Evolutionary conservation across 2,797 vertebrate genomes (phyloP).

Genomic region (Mallotus villosus): DNA sequence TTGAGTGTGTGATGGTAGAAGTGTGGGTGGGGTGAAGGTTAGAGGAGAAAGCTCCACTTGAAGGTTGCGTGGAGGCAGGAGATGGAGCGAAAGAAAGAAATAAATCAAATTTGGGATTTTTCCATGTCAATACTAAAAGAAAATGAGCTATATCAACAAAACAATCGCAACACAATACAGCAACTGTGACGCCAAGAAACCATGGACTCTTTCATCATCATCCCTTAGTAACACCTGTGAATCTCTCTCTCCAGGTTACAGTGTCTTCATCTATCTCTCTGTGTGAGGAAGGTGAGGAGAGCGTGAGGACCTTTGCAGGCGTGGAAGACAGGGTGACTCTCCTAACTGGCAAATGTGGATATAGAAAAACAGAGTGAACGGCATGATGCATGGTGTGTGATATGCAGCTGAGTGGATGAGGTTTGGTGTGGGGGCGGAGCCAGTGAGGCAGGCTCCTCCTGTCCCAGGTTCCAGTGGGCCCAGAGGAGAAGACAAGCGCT

Average conservation of each 20-base stretch:
- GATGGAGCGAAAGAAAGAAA: background rate
- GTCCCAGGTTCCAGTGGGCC: conserved; percentile 2
- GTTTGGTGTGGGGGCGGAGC: conserved; percentile 16
- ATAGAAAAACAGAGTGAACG: conserved; percentile 45
- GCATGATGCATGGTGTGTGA: conserved; percentile 42
- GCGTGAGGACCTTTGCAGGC: background rate
- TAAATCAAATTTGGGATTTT: background rate
- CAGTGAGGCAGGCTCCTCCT: conserved; percentile 13
- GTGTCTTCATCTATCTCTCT: background rate
- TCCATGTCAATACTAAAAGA: conserved; percentile 5
- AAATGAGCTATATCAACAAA: conserved; percentile 30
- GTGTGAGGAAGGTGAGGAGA: conserved; percentile 14
- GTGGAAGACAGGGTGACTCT: conserved; percentile 64
- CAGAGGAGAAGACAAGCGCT: too few species aligned
- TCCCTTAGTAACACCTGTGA: background rate
- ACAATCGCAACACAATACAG: background rate
- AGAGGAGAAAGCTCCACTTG: background rate
- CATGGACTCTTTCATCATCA: background rate
- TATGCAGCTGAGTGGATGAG: conserved; percentile 37
- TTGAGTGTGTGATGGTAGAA: background rate
- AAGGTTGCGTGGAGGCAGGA: background rate
- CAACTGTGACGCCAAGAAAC: background rate
- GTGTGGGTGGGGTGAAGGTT: background rate
- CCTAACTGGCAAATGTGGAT: conserved; percentile 40
- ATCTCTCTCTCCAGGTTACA: conserved; percentile 43